Conservation (phyloP, 1,140 invertebrate genomes). For the Rhagoletis pomonella region DNA sequence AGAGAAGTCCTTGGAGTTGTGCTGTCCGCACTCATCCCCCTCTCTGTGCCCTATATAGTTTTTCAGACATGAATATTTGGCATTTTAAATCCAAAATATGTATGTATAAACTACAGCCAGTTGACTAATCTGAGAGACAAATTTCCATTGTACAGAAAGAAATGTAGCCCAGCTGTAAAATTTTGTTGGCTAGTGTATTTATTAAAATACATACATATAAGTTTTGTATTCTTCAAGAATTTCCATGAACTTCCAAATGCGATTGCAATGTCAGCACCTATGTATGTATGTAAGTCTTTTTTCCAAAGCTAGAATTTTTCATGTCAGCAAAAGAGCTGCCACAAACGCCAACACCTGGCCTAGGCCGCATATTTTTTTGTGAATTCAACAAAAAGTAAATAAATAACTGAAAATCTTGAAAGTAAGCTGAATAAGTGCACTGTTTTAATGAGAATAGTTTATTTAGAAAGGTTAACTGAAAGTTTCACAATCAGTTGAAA, state of each 20-base stretch:
- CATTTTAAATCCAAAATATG: too few species aligned
- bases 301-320: not conserved
- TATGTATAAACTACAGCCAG: too few species aligned
- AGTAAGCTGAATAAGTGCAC: not conserved
- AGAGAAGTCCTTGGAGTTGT: too few species aligned
- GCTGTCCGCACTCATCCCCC: too few species aligned
- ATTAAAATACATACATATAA: not conserved
- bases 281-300: too few species aligned
- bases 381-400: not conserved
- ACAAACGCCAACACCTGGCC: slow-evolving; percentile 27
- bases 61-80: too few species aligned
- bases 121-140: too few species aligned
- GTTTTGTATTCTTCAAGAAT: not conserved
- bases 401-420: not conserved
- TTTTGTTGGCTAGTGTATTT: not conserved
- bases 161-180: too few species aligned
- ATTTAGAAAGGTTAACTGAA: not conserved
- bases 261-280: not conserved
- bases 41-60: too few species aligned
- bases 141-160: too few species aligned
- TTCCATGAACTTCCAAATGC: slow-evolving; percentile 30
- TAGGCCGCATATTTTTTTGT: not conserved
- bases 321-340: slow-evolving; percentile 6
- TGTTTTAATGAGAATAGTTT: not conserved
- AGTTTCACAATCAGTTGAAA: not conserved